Conservation (phyloP, 37 sponge, comb jelly and placozoan genomes). For the Oopsacas minuta region DNA sequence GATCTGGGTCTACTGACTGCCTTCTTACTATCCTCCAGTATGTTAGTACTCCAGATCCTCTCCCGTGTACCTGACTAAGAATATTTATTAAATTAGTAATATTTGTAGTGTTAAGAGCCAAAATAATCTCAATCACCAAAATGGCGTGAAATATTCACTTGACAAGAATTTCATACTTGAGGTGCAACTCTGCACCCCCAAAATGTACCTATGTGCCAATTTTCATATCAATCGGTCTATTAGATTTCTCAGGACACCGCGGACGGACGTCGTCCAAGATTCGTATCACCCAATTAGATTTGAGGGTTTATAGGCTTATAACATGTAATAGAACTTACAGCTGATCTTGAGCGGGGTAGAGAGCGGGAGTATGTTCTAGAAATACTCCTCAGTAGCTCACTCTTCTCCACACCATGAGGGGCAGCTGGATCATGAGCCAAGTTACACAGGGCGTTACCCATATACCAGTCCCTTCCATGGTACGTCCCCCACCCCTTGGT, state of each 20-base stretch:
- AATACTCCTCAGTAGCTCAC: not conserved
- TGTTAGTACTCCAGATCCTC: constrained; percentile 1
- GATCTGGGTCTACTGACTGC: not conserved
- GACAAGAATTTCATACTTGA: too few relatives aligned
- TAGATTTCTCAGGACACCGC: too few relatives aligned
- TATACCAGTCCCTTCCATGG: not conserved
- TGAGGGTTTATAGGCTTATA: too few relatives aligned
- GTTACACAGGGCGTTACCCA: not conserved
- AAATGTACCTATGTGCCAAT: too few relatives aligned
- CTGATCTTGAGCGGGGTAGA: not conserved
- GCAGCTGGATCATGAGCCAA: not conserved
- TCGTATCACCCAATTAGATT: too few relatives aligned
- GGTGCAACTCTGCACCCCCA: too few relatives aligned
- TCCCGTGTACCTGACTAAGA: not conserved
- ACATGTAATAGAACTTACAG: too few relatives aligned
- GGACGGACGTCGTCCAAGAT: too few relatives aligned
- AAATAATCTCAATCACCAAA: too few relatives aligned
- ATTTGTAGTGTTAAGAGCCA: too few relatives aligned
- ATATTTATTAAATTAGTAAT: not conserved
- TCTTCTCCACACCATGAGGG: not conserved
- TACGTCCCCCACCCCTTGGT: not conserved
- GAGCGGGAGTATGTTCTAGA: not conserved
- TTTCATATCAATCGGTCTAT: too few relatives aligned
- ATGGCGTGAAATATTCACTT: too few relatives aligned
- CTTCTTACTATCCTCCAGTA: not conserved